Evolutionary conservation across 2,797 vertebrate species (phyloP).

Genomic region (Sebastiscus tertius): DNA sequence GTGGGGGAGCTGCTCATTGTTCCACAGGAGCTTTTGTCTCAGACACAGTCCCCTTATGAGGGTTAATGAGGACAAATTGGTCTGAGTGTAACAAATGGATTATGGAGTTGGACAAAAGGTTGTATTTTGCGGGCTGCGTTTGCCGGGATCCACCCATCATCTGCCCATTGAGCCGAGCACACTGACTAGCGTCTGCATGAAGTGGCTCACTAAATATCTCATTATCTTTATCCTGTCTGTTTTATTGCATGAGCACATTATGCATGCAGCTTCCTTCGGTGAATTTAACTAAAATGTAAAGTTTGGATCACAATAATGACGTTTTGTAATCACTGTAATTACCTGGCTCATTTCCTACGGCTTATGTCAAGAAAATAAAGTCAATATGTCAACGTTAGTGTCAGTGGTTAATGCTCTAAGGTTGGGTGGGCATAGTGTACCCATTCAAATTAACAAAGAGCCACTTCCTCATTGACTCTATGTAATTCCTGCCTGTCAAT

Average conservation of each 20-base stretch:
- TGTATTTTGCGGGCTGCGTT: constrained; percentile 81
- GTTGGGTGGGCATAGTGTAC: constrained; percentile 67
- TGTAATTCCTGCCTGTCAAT: constrained; percentile 81
- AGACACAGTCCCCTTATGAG: constrained; percentile 89
- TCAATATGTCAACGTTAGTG: constrained; percentile 69
- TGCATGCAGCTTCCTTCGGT: not conserved
- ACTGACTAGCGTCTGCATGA: constrained; percentile 86
- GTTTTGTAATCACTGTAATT: constrained; percentile 6
- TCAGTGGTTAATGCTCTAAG: constrained; percentile 59
- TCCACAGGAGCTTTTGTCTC: constrained; percentile 88
- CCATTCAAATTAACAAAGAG: constrained; percentile 77
- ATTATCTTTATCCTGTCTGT: constrained; percentile 76
- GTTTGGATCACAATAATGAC: constrained; percentile 6
- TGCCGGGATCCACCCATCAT: constrained; percentile 85
- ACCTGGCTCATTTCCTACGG: not conserved
- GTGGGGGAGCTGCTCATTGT: constrained; percentile 80
- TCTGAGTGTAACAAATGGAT: constrained; percentile 90
- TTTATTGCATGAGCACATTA: constrained; percentile 30
- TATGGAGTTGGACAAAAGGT: constrained; percentile 87
- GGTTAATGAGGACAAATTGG: constrained; percentile 97
- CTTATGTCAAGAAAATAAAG: constrained; percentile 50
- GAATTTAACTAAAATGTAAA: constrained; percentile 20
- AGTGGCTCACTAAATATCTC: constrained; percentile 86
- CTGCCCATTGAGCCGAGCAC: constrained; percentile 82
- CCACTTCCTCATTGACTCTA: constrained; percentile 83